phyloP scores from a whole-genome alignment of 2,113 vertebrate genomes.

The Pollachius pollachius region DNA sequence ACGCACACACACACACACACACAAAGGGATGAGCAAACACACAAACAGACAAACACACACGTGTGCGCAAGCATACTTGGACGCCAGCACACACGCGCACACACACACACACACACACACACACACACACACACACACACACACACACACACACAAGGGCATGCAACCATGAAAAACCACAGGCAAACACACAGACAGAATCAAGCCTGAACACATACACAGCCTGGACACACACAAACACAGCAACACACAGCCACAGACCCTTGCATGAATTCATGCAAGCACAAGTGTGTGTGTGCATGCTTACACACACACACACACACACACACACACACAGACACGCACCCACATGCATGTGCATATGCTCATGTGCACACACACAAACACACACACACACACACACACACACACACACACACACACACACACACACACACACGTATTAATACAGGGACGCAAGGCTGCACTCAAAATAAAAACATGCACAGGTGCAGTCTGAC shows the following conservation, averaged over 20 bases:
- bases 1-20: neutral
- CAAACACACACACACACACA: neutral
- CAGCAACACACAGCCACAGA: neutral
- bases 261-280: no score
- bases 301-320: neutral
- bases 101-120: neutral
- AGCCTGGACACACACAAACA: neutral
- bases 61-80: neutral
- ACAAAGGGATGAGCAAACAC: neutral
- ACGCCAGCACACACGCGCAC: neutral
- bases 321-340: neutral
- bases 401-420: slow-evolving; percentile 13
- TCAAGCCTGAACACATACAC: neutral
- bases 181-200: no score
- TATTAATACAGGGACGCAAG: no score
- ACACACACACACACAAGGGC: neutral
- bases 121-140: neutral
- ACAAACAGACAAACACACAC: neutral
- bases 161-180: neutral
- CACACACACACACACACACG: slow-evolving; percentile 15
- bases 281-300: no score
- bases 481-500: slow-evolving; percentile 22
- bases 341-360: neutral
- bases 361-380: neutral
- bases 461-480: no score